phyloP scores from a whole-genome alignment of 2,797 vertebrate genomes.

The Eospalax fontanierii region DNA sequence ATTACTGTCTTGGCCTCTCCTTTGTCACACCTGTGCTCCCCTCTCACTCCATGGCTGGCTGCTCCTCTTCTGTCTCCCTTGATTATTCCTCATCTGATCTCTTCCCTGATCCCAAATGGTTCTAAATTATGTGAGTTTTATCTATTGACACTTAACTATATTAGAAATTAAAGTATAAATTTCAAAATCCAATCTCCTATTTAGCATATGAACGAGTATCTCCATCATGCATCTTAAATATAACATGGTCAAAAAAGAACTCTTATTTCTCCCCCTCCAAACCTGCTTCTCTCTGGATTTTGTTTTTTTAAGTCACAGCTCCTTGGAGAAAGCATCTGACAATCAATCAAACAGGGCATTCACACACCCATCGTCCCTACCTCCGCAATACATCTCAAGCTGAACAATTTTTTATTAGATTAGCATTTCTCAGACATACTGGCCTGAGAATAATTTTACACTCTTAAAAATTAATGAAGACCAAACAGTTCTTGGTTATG shows the following conservation, averaged over 20 bases:
- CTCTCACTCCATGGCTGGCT: not conserved
- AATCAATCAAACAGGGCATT: not conserved
- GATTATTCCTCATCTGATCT: not conserved
- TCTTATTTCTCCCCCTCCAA: not conserved
- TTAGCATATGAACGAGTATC: not conserved
- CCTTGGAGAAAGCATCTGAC: not conserved
- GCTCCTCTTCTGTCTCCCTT: not conserved
- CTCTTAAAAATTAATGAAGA: not conserved
- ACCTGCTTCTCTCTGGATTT: not conserved
- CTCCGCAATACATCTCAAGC: not conserved
- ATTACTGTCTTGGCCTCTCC: not conserved
- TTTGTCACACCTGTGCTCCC: not conserved
- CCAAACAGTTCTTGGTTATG: not conserved
- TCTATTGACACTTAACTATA: not conserved
- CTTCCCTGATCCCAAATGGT: not conserved
- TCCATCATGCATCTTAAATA: not conserved
- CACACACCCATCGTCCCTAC: not conserved
- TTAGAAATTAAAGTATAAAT: conserved; percentile 28
- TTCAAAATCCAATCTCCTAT: conserved; percentile 28
- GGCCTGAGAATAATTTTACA: not conserved
- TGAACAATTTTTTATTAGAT: not conserved
- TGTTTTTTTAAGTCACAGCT: not conserved
- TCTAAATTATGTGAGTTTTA: not conserved
- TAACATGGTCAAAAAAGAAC: not conserved
- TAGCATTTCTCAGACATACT: not conserved